Evolutionary conservation across 2,797 vertebrate genomes (phyloP).

Genomic region (Pogoniulus pusillus): DNA sequence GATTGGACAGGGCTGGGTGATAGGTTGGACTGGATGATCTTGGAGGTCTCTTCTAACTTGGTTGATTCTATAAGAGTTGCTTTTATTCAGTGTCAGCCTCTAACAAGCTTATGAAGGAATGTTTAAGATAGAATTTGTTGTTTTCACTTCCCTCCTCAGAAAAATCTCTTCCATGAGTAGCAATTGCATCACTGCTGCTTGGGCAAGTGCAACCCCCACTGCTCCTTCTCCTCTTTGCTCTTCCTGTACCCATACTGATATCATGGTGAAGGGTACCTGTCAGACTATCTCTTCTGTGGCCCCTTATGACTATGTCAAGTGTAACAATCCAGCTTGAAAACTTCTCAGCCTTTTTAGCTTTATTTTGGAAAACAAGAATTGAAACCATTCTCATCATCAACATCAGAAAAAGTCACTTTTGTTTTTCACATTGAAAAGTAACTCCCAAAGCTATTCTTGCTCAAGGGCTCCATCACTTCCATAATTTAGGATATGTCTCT

Average conservation of each 20-base stretch:
- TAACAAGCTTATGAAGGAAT: neutral
- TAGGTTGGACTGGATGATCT: no score
- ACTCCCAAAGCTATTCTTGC: neutral
- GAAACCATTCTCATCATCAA: neutral
- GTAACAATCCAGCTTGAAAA: neutral
- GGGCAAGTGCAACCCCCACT: neutral
- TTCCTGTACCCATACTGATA: neutral
- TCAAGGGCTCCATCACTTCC: neutral
- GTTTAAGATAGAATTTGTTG: neutral
- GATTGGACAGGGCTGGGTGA: no score
- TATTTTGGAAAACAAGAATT: neutral
- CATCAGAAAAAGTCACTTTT: neutral
- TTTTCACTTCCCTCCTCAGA: neutral
- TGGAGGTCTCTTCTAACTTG: no score
- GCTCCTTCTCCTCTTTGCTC: neutral
- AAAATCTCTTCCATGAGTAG: neutral
- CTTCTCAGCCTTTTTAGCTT: neutral
- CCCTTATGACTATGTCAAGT: neutral
- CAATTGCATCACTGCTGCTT: neutral
- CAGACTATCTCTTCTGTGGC: neutral
- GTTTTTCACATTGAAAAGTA: neutral
- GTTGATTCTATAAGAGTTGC: no score
- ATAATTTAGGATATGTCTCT: constrained; percentile 33
- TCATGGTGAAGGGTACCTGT: neutral
- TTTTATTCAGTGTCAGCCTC: neutral